Conservation (phyloP, 2,888 invertebrate species). For the Brassicogethes aeneus region DNA sequence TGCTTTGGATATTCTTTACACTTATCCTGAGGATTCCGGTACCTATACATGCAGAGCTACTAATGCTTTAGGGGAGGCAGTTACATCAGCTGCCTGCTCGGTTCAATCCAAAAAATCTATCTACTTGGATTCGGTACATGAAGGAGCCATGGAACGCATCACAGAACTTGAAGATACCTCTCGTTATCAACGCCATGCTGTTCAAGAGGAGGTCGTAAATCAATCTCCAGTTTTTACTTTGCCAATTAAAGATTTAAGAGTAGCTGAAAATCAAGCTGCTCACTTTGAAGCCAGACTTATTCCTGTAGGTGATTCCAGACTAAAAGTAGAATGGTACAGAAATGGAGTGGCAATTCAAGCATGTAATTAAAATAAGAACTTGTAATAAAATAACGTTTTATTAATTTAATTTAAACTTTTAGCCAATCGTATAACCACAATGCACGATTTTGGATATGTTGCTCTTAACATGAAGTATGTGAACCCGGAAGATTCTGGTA, state of each 20-base stretch:
- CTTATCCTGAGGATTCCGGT: slow-evolving; percentile 93
- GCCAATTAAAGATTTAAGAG: slow-evolving; percentile 77
- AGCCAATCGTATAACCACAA: slow-evolving; percentile 86
- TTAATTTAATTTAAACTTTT: slow-evolving; percentile 17
- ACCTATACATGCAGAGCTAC: slow-evolving; percentile 90
- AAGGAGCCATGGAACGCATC: slow-evolving; percentile 72
- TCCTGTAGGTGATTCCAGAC: slow-evolving; percentile 86
- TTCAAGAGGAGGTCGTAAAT: slow-evolving; percentile 68
- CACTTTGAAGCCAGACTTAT: slow-evolving; percentile 91
- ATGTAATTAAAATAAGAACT: slow-evolving; percentile 50
- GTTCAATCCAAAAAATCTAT: slow-evolving; percentile 79
- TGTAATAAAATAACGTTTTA: slow-evolving; percentile 4
- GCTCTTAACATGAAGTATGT: slow-evolving; percentile 91
- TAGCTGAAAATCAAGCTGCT: slow-evolving; percentile 85
- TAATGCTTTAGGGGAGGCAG: slow-evolving; percentile 87
- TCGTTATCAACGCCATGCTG: slow-evolving; percentile 62
- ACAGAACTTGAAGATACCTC: slow-evolving; percentile 75
- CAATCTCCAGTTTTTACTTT: slow-evolving; percentile 90
- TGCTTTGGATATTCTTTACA: slow-evolving; percentile 90
- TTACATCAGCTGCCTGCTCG: slow-evolving; percentile 79
- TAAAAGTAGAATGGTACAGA: slow-evolving; percentile 89
- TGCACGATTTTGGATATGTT: slow-evolving; percentile 98
- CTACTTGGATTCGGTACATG: slow-evolving; percentile 80
- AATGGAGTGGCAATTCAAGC: slow-evolving; percentile 88
- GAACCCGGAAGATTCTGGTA: slow-evolving; percentile 92